Evolutionary conservation across 1,140 invertebrate species (phyloP), one percentile per base, ranked within the genome.

Genomic region (Scaptomyza pallida): DNA sequence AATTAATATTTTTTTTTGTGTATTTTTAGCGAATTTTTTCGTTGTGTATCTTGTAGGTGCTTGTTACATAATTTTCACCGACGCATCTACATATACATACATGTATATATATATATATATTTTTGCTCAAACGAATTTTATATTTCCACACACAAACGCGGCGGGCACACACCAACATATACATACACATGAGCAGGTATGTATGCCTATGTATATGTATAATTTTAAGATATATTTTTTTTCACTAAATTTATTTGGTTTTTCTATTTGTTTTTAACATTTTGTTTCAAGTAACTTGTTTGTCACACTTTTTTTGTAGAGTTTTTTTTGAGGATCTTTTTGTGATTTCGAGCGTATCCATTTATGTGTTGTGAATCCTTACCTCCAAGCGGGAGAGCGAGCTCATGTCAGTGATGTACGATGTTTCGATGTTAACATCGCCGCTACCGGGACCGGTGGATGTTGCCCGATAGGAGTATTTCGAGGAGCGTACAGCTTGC

Each of bases 311-410:
- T 23, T 15, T 23, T 15, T 40, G 35, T 40, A 40, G 35, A 40
- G 15, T 61, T 60, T 35, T 61, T 57, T 65, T 64, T 35, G n/a
- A n/a, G n/a, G n/a, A n/a, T n/a, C n/a, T n/a, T n/a, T n/a, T n/a
- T n/a, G n/a, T 61, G 52, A n/a, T 30, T 17, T 55, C 21, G 8
- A 21, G 21, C 40, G 23, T 45, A 43, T 30, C 41, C 59, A 43
- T 26, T 9, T n/a, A n/a, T 16, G 60, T 16, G 3, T 12, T 16
- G 3, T 12, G 26, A 30, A 44, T 59, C 43, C 78, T 93, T 96
- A 98, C 97, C 96, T 98, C 97, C 92, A 98, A 95, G 92, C 97
- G 95, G 92, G 96, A 95, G 92, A 98, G 94, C 92, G 96, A 96
- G 93, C 95, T 97, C 92, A 98, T 93, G 93, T 98, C 97, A 93